Evolutionary conservation across 64 coral and sea anemone genomes (phyloP).

Genomic region (Orbicella faveolata): DNA sequence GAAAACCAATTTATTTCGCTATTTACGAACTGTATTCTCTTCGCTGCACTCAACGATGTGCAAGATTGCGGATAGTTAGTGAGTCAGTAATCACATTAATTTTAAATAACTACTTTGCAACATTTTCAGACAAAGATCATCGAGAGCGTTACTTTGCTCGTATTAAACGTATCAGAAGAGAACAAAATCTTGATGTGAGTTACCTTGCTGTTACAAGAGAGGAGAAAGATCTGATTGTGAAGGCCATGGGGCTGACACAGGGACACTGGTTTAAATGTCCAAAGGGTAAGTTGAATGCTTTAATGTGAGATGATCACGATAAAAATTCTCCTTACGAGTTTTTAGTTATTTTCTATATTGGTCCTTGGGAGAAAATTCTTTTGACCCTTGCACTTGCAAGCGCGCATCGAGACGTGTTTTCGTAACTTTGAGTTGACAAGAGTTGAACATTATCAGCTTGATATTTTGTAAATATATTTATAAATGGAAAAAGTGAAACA

Average conservation of each 20-base stretch:
- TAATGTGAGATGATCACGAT: too few species aligned
- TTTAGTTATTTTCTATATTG: too few species aligned
- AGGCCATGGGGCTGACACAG: conserved; percentile 43
- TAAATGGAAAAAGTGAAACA: too few species aligned
- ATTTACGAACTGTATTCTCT: background rate
- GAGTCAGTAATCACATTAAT: background rate
- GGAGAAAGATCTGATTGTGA: conserved; percentile 72
- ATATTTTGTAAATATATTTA: too few species aligned
- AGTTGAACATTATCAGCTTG: too few species aligned
- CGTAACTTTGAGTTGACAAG: too few species aligned
- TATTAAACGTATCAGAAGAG: background rate
- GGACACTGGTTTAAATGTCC: conserved; percentile 85
- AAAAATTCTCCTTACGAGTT: too few species aligned
- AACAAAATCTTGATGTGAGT: background rate
- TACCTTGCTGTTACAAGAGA: conserved; percentile 40
- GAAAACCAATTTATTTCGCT: too few species aligned
- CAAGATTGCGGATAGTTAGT: background rate
- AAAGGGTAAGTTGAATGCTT: conserved; percentile 33
- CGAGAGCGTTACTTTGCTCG: background rate
- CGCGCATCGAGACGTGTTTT: too few species aligned
- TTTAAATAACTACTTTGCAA: background rate
- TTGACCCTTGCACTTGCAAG: too few species aligned
- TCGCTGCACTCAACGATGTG: too few species aligned
- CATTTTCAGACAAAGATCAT: background rate
- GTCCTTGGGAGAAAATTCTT: too few species aligned